These are phyloP conservation scores for Palythoa grandis DNA, from an alignment of 92 coral and sea anemone species.

Conservation along the genomic window DNA sequence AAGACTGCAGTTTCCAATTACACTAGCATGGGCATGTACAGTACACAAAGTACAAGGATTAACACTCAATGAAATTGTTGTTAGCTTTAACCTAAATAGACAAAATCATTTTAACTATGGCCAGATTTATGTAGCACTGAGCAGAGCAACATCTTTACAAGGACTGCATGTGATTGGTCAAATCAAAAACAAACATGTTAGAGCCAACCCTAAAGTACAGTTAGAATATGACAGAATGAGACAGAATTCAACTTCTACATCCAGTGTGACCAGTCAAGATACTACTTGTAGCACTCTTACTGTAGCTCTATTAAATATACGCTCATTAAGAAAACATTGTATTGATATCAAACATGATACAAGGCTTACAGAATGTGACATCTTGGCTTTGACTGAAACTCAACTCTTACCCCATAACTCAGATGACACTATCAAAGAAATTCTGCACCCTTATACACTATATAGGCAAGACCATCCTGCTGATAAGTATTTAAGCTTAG, in stretches of 20 bases:
- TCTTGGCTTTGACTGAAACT: conserved; percentile 18
- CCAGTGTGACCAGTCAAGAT: background rate
- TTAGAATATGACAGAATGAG: conserved; percentile 55
- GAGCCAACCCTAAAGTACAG: conserved; percentile 60
- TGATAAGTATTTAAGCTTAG: conserved; percentile 16
- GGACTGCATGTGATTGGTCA: conserved; percentile 60
- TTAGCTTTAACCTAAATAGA: conserved; percentile 51
- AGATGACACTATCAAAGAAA: conserved; percentile 6
- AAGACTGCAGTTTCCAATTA: conserved; percentile 70
- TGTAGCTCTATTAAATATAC: conserved; percentile 41
- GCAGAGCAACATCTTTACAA: conserved; percentile 53
- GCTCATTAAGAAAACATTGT: conserved; percentile 53
- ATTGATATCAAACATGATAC: conserved; percentile 44
- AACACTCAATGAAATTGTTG: conserved; percentile 56
- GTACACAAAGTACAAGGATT: conserved; percentile 48
- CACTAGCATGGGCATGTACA: too few relatives aligned
- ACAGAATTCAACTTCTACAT: conserved; percentile 1
- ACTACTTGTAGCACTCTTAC: conserved; percentile 9
- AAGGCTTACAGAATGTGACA: conserved; percentile 29
- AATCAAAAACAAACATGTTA: conserved; percentile 48
- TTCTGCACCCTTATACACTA: conserved; percentile 7
- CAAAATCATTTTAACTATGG: conserved; percentile 37
- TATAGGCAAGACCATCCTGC: conserved; percentile 6
- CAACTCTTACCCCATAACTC: conserved; percentile 11
- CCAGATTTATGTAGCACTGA: conserved; percentile 61